phyloP scores from a whole-genome alignment of 2,888 invertebrate genomes.

The Euzophera pinguis region DNA sequence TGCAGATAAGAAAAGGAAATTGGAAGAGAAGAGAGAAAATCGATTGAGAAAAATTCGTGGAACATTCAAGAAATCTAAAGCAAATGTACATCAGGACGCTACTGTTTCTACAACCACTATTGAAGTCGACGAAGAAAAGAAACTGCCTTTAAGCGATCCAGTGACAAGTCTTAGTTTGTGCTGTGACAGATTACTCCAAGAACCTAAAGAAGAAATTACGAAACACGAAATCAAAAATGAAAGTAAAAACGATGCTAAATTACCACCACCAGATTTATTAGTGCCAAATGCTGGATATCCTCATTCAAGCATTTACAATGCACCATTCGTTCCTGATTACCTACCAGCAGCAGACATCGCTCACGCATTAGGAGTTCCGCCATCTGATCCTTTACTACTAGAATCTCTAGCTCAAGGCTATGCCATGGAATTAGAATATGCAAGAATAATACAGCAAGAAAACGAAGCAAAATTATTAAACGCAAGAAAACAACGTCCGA shows the following conservation, averaged over 20 bases:
- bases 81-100: constrained; percentile 70
- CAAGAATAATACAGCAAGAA: constrained; percentile 84
- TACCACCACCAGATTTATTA: constrained; percentile 11
- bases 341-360: constrained; percentile 64
- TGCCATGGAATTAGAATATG: constrained; percentile 85
- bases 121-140: constrained; percentile 43
- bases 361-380: constrained; percentile 66
- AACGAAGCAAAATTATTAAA: constrained; percentile 84
- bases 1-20: constrained; percentile 44
- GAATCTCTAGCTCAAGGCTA: constrained; percentile 76
- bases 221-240: constrained; percentile 19
- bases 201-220: constrained; percentile 33
- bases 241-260: constrained; percentile 15
- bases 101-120: constrained; percentile 79
- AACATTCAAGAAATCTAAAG: constrained; percentile 53
- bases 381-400: constrained; percentile 67
- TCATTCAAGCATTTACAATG: constrained; percentile 32
- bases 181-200: constrained; percentile 60
- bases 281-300: constrained; percentile 26
- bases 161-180: constrained; percentile 60
- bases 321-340: constrained; percentile 55
- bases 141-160: constrained; percentile 30
- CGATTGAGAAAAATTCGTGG: constrained; percentile 70
- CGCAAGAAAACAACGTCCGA: constrained; percentile 89
- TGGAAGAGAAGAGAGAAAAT: constrained; percentile 58